Base-by-base conservation (phyloP, 1,140 invertebrate species). In the Heliconius himera region DNA sequence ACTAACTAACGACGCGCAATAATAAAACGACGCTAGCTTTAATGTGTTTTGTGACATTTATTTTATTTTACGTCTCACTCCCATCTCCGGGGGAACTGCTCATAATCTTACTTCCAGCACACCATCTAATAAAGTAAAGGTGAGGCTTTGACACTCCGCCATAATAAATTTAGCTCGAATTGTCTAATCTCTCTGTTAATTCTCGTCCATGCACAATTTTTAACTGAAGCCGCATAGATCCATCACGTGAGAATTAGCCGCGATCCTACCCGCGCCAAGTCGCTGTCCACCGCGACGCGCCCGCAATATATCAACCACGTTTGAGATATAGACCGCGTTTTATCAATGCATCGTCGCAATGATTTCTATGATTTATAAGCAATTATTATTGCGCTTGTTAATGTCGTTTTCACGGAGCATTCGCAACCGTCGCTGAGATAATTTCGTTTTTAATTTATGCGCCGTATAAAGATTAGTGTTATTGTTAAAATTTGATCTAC, bases 271-370 rank as follows among this genome's bases (percentile, higher is more conserved):
- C 85, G 91, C 89, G 91, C 91, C 92, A 92, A 92, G 85, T 90
- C 79, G 76, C 89, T 93, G 92, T 93, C 92, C 80, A 78, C 72
- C 78, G 81, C 86, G 93, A 91, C 91, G 87, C 85, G 89, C 77
- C 87, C 78, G 87, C 91, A 90, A 92, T 93, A 93, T 91, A 89
- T 94, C 93, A 94, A 90, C 88, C 86, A 83, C 85, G 86, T 88
- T 85, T 92, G 90, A 92, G 89, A 93, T 92, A 93, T 93, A 92
- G 84, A 86, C 86, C 84, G 81, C 88, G 90, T 91, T 94, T 94
- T 93, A 93, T 93, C 93, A 93, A 93, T 93, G 91, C 93, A 93
- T 93, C 93, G 91, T 93, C 91, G 91, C 89, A 87, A 87, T 92
- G 89, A 93, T 91, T 90, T 88, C 86, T 87, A 92, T 93, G 93